Percentiles rank a stretch among this genome's conserved stretches.
These are phyloP conservation scores for Noctilio leporinus DNA, from an alignment of 2,113 vertebrate species.

Conservation along the genomic window DNA sequence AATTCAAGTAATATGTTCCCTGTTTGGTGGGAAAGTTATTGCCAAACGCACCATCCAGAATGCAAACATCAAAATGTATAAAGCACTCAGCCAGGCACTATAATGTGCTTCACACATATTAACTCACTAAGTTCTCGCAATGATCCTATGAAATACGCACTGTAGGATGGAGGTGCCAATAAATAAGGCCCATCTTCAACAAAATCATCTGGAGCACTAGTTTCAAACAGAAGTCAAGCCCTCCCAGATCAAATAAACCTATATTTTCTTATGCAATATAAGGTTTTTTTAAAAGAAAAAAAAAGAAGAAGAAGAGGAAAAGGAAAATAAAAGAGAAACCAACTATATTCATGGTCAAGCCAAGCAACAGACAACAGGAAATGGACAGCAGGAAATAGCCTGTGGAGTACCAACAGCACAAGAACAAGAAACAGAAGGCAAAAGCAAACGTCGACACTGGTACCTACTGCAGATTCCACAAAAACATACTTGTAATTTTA, in stretches of 20 bases:
- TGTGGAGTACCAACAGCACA: neutral
- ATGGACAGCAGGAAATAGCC: neutral
- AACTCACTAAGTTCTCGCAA: neutral
- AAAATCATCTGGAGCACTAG: neutral
- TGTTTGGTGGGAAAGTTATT: neutral
- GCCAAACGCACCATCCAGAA: neutral
- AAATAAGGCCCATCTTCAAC: neutral
- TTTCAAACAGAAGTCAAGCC: neutral
- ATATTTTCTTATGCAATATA: neutral
- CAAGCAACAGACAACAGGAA: neutral
- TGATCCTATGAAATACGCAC: neutral
- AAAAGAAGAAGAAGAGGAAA: no score
- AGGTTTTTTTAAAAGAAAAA: neutral
- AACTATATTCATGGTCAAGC: neutral
- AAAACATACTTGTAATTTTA: neutral
- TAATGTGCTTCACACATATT: neutral
- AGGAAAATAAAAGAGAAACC: no score
- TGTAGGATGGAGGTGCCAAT: neutral
- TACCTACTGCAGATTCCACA: neutral
- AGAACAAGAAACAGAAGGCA: neutral
- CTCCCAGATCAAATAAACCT: rapidly evolving
- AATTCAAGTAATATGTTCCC: neutral
- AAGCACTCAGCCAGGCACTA: neutral
- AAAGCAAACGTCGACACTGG: neutral
- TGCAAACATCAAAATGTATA: neutral